A percentile compares a stretch with the other conserved stretches of the same genome.
These are phyloP conservation scores for Papilio elwesi DNA, from an alignment of 2,888 invertebrate genomes.

Conservation along the genomic window DNA sequence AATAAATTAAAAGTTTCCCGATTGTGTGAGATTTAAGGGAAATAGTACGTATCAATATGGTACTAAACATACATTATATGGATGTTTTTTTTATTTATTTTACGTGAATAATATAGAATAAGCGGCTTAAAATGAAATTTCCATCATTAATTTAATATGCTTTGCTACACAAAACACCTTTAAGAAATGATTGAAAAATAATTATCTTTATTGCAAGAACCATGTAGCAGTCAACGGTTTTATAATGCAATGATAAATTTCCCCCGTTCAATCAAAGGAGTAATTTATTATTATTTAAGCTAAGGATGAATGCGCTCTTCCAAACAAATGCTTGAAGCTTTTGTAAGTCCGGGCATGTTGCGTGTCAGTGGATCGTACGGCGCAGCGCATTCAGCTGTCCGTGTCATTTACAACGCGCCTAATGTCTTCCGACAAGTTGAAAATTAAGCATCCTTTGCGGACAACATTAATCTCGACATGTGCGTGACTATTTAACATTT, in stretches of 20 bases:
- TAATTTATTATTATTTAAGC: slow-evolving; percentile 46
- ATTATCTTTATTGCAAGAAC: background rate
- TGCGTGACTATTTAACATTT: background rate
- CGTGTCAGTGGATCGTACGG: slow-evolving; percentile 45
- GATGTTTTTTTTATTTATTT: too few species aligned
- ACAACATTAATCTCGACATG: slow-evolving; percentile 25
- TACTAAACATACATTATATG: too few species aligned
- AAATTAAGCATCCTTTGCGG: slow-evolving; percentile 32
- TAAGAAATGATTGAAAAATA: background rate
- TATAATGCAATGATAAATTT: background rate
- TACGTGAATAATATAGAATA: too few species aligned
- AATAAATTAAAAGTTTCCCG: too few species aligned
- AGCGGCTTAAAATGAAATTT: background rate
- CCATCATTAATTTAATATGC: background rate
- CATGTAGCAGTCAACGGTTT: slow-evolving; percentile 34
- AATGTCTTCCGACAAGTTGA: slow-evolving; percentile 38
- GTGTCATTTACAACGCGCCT: slow-evolving; percentile 36
- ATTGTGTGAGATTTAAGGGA: too few species aligned
- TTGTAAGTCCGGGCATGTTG: slow-evolving; percentile 45
- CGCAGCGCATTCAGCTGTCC: slow-evolving; percentile 48
- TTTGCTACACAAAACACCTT: background rate
- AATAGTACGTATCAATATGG: too few species aligned
- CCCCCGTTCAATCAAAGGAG: slow-evolving; percentile 15
- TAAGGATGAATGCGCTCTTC: slow-evolving; percentile 28
- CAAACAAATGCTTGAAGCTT: slow-evolving; percentile 39